Evolutionary conservation across 2,888 invertebrate species (phyloP).

Genomic region (Conistra vaccinii): DNA sequence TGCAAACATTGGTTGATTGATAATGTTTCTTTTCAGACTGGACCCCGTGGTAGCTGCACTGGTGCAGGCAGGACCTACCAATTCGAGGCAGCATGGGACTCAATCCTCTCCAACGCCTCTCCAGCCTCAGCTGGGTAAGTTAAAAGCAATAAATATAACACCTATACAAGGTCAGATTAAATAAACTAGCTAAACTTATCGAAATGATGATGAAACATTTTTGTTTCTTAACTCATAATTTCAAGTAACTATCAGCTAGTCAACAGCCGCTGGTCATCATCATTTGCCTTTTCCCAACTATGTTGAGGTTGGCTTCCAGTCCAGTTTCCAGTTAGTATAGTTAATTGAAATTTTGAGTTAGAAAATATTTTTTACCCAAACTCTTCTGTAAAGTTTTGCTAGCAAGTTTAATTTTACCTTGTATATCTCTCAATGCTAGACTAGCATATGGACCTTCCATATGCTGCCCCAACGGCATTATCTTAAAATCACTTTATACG

Average conservation of each 20-base stretch:
- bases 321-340: too few relatives aligned
- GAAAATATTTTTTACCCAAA: not conserved
- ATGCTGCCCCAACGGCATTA: not conserved
- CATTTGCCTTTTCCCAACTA: too few relatives aligned
- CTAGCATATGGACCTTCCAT: not conserved
- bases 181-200: not conserved
- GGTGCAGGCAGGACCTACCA: conserved; percentile 80
- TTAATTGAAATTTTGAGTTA: not conserved
- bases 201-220: not conserved
- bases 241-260: too few relatives aligned
- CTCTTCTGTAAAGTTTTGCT: not conserved
- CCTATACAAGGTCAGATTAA: not conserved
- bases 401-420: not conserved
- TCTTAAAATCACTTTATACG: not conserved
- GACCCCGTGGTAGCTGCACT: conserved; percentile 76
- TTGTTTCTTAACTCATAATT: not conserved
- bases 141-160: not conserved
- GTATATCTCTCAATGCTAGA: too few relatives aligned
- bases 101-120: conserved; percentile 67
- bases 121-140: conserved; percentile 68
- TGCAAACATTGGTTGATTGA: not conserved
- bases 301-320: too few relatives aligned
- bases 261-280: too few relatives aligned
- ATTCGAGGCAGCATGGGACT: conserved; percentile 82
- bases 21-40: conserved; percentile 68